These are phyloP conservation scores for zebrafish (Danio rerio) DNA, from an alignment of 2,113 vertebrate genomes.

Conservation along the genomic window DNA sequence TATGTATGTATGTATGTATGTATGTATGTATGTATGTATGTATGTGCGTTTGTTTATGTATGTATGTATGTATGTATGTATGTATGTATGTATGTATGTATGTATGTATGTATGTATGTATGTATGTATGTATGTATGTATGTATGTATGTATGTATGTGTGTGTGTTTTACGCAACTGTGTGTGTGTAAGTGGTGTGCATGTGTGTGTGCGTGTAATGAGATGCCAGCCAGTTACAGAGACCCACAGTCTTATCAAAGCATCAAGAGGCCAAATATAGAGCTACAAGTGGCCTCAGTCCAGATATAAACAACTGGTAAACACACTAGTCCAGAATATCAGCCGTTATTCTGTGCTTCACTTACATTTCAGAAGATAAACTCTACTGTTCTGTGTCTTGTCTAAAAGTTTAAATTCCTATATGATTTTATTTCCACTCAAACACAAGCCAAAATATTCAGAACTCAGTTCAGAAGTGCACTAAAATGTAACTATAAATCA, in stretches of 20 bases:
- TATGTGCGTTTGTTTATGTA: too few species aligned
- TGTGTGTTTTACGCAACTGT: not conserved
- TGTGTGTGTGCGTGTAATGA: conserved; percentile 60
- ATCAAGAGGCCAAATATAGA: conserved; percentile 46
- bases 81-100: too few species aligned
- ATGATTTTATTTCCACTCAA: not conserved
- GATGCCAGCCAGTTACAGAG: conserved; percentile 48
- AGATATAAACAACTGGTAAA: conserved; percentile 40
- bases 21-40: too few species aligned
- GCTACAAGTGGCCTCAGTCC: conserved; percentile 36
- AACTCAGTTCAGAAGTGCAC: not conserved
- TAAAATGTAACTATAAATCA: not conserved
- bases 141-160: not conserved
- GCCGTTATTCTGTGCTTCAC: not conserved
- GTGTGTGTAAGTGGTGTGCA: not conserved
- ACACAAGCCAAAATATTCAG: not conserved
- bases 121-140: not conserved
- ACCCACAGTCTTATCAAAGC: conserved; percentile 48
- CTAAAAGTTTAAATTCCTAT: not conserved
- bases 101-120: too few species aligned
- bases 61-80: too few species aligned
- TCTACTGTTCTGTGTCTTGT: not conserved
- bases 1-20: too few species aligned
- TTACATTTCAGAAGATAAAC: not conserved
- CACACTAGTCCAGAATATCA: conserved; percentile 1